Conservation (phyloP, 2,888 invertebrate genomes). For the Poecilus cupreus region DNA sequence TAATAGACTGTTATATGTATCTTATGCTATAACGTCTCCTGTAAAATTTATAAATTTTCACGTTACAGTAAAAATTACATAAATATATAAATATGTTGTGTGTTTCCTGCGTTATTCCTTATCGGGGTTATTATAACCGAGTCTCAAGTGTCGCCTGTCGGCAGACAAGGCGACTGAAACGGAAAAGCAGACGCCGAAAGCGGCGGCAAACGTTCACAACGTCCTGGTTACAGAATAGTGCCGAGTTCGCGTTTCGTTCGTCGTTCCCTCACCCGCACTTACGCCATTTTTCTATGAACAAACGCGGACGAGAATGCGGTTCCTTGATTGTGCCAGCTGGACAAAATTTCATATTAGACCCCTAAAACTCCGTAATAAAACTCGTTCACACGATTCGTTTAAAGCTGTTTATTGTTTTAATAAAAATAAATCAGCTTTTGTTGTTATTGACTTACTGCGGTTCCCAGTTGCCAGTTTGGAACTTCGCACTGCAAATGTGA, state of each 20-base stretch:
- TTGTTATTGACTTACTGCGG: conserved; percentile 38
- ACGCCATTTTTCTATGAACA: conserved; percentile 44
- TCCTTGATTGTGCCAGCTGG: conserved; percentile 57
- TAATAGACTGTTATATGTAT: too few species aligned
- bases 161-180: not conserved
- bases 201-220: not conserved
- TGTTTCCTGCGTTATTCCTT: not conserved
- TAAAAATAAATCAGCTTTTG: conserved; percentile 46
- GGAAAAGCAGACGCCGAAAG: not conserved
- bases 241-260: not conserved
- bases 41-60: too few species aligned
- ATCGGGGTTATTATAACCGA: not conserved
- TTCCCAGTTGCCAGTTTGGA: too few species aligned
- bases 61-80: too few species aligned
- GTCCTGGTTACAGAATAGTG: conserved; percentile 23
- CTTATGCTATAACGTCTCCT: too few species aligned
- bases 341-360: conserved; percentile 58
- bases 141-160: not conserved
- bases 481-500: conserved; percentile 8
- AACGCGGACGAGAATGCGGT: conserved; percentile 5
- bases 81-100: not conserved
- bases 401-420: conserved; percentile 56
- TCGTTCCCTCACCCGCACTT: not conserved
- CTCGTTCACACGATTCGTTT: conserved; percentile 44
- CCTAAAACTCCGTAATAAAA: conserved; percentile 43